Percentiles rank a stretch among this genome's conserved stretches.
Evolutionary conservation across 2,797 vertebrate species (phyloP).

Genomic region (Acrossocheilus wenchowensis): DNA sequence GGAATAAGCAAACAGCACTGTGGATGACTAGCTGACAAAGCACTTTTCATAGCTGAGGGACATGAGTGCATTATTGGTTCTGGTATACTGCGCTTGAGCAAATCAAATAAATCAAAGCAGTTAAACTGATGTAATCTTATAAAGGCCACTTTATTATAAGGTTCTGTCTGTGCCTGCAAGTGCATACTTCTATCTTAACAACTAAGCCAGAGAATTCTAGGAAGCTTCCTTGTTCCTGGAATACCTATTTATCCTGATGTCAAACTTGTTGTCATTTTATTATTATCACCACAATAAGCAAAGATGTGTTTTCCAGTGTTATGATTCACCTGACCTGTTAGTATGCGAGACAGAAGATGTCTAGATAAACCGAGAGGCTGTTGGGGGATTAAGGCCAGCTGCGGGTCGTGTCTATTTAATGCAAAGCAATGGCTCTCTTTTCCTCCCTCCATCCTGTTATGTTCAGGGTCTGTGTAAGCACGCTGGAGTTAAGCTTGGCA

Average conservation of each 20-base stretch:
- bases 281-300: not conserved
- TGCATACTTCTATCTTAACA: conserved; percentile 60
- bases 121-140: conserved; percentile 58
- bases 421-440: conserved; percentile 58
- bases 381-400: conserved; percentile 8
- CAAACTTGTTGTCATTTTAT: conserved; percentile 2
- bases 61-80: conserved; percentile 50
- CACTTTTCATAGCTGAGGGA: conserved; percentile 69
- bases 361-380: not conserved
- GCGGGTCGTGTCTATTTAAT: conserved; percentile 18
- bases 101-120: conserved; percentile 65
- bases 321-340: conserved; percentile 31
- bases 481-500: conserved; percentile 49
- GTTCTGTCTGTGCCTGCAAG: conserved; percentile 58
- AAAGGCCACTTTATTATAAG: conserved; percentile 51
- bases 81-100: conserved; percentile 65
- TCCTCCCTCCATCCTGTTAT: conserved; percentile 52
- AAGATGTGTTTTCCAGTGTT: conserved; percentile 7
- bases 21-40: conserved; percentile 58
- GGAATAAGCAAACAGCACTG: not conserved
- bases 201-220: conserved; percentile 46
- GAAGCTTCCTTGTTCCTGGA: conserved; percentile 3
- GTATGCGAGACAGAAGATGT: conserved; percentile 7
- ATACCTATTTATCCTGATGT: not conserved
- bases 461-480: conserved; percentile 57